Base-by-base conservation (phyloP, 2,113 vertebrate genomes). In the Anoplopoma fimbria region DNA sequence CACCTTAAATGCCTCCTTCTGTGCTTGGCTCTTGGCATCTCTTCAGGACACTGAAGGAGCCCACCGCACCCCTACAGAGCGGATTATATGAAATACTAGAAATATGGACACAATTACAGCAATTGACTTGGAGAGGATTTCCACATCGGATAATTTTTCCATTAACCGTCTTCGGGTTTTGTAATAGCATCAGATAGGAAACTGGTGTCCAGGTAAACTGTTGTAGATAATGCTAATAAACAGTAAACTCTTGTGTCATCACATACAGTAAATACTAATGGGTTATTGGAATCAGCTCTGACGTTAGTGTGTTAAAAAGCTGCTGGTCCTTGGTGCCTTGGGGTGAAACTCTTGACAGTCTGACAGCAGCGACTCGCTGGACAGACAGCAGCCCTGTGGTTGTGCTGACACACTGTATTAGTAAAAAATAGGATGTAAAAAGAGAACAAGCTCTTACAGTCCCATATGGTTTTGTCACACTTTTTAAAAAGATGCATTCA, bases 321-420 rank as follows among this genome's bases (percentile, higher is more conserved):
- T 75, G 77, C 69, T 78, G 78, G 69, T 85, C 69, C 34, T 68
- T 10, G 0, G 45, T 69, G 82, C 29, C 65, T 38, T 17, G 4
- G 23, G 57, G 73, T 53, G 81, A 84, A 10, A 45, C 31, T 71
- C 33, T 21, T 69, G 87, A 87, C 65, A 38, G 58, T 81, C 64
- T 87, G 79, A 89, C 84, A 84, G 83, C 73, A 47, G 36, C 67
- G 75, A 76, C 77, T 83, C 36, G 40, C 73, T 61, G 63, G 77
- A 57, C 45, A 57, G 71, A 77, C 82, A 61, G 86, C 63, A 60
- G 65, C 60, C 82, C 80, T 15, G 67, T 0, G 0, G 72, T 80
- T 33, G 9, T 40, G 47, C 85, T 89, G 87, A 89, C 78, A 82
- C n/a, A 60, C 25, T 65, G 63, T 77, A 86, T 87, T 78, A 81